Evolutionary conservation across 2,797 vertebrate genomes (phyloP), one percentile per base, ranked within the genome.

Genomic region (Anabacerthia variegaticeps): DNA sequence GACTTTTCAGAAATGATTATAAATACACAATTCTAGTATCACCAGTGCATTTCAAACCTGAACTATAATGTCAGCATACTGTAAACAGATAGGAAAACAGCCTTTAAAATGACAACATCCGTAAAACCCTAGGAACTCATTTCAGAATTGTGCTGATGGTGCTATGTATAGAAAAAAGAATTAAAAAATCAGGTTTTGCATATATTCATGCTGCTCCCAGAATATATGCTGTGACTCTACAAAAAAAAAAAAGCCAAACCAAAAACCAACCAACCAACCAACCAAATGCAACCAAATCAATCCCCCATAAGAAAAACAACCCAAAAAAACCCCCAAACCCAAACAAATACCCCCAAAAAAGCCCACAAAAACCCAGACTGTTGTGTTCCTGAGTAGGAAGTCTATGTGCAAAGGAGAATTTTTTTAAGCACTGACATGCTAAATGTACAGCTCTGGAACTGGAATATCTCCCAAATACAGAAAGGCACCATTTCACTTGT

Each of bases 281-380:
- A 23, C 12, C 10, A 19, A 21, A 44, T 21, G 4, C 12, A 48
- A 24, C 30, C 6, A 36, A 61, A 44, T 37, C 9, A 16, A 13
- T 20, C 46, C 46, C 46, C 20, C 46, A 28, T 18, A 12, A 36
- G 72, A 79, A 41, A 44, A 44, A 9, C 21, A 4, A 10, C 18
- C 27, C 9, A 10, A 13, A 28, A 66, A 32, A 4, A 2, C 0
- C 3, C 12, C 48, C 23, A 5, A 46, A 46, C 23, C 48, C 13
- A 27, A 49, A 49, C 27, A 26, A 16, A 49, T 48, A 48, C 27
- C 28, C 28, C 30, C 30, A 32, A 43, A 79, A 79, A 41, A 3
- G 12, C 18, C 37, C 43, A 54, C 10, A 13, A 10, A 37, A 66
- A 22, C 4, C 4, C 15, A n/a, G 15, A 44, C 10, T 3, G 2